Conservation (phyloP, 2,113 vertebrate species). For the Eidolon helvum region DNA sequence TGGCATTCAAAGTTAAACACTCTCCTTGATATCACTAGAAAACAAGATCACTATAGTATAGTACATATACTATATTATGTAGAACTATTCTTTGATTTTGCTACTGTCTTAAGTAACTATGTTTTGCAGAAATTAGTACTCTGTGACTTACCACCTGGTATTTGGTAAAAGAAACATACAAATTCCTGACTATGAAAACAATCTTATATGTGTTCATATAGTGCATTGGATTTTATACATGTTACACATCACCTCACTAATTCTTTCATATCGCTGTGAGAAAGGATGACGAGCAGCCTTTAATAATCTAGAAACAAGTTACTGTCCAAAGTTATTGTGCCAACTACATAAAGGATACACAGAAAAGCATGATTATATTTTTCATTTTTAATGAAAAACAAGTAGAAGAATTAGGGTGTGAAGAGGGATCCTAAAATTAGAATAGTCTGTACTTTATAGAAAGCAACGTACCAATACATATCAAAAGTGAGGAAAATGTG, state of each 20-base stretch:
- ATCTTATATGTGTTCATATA: not conserved
- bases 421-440: not conserved
- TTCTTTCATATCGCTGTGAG: too few species aligned
- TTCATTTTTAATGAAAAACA: constrained; percentile 7
- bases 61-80: not conserved
- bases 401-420: not conserved
- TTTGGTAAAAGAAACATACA: not conserved
- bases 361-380: not conserved
- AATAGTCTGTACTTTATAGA: not conserved
- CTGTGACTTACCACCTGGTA: not conserved
- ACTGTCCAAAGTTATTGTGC: not conserved
- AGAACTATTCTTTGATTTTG: not conserved
- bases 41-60: not conserved
- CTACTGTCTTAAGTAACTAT: not conserved
- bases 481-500: not conserved
- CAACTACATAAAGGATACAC: not conserved
- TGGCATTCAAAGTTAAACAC: not conserved
- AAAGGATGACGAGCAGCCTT: not conserved
- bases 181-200: not conserved
- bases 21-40: not conserved
- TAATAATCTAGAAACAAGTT: not conserved
- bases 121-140: not conserved
- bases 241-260: not conserved
- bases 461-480: not conserved
- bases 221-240: not conserved